Evolutionary conservation across 2,113 vertebrate species (phyloP).

Genomic region (Cololabis saira): DNA sequence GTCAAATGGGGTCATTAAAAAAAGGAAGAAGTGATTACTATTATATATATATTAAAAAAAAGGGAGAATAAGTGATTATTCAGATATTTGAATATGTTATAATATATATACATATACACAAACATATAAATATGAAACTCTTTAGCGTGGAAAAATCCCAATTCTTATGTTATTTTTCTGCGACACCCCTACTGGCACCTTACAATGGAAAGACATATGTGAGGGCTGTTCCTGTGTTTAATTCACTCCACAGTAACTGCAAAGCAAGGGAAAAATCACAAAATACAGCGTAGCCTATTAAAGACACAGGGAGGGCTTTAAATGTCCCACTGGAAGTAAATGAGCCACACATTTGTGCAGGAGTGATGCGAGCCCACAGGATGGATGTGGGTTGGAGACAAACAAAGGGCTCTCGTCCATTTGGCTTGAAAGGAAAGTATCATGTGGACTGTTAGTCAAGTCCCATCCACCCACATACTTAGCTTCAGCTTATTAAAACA

Average conservation of each 20-base stretch:
- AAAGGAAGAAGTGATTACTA: no score
- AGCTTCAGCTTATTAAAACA: slow-evolving; percentile 57
- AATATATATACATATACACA: no score
- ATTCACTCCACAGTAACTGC: slow-evolving; percentile 34
- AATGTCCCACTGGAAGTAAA: slow-evolving; percentile 42
- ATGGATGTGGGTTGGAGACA: slow-evolving; percentile 58
- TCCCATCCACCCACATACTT: slow-evolving; percentile 60
- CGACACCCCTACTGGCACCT: background rate
- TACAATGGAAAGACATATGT: background rate
- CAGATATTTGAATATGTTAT: no score
- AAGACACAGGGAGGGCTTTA: slow-evolving; percentile 45
- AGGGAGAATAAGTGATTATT: no score
- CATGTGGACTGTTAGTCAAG: slow-evolving; percentile 43
- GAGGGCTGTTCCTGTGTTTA: slow-evolving; percentile 21
- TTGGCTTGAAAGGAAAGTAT: slow-evolving; percentile 60
- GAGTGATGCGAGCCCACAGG: slow-evolving; percentile 37
- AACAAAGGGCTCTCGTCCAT: slow-evolving; percentile 33
- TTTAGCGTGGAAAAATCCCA: background rate
- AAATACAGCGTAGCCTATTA: slow-evolving; percentile 21
- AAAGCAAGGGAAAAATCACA: slow-evolving; percentile 48
- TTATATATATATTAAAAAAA: no score
- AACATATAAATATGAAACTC: no score
- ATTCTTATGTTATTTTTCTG: background rate
- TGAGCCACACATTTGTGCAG: slow-evolving; percentile 29
- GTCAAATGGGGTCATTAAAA: no score